Conservation (phyloP, 2,888 invertebrate species). For the Keiferia lycopersicella region DNA sequence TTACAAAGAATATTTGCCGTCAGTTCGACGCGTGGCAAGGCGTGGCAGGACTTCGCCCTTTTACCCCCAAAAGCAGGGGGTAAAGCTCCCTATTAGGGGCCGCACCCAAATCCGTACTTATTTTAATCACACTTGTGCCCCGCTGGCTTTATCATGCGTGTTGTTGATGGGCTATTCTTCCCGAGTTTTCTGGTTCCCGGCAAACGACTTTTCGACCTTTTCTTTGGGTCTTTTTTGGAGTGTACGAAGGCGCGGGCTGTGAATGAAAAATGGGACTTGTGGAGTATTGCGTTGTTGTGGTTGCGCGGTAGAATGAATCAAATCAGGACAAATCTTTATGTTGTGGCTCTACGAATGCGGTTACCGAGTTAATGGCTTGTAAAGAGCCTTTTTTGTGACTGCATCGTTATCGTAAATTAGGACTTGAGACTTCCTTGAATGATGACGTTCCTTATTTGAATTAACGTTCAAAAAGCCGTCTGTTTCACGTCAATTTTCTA, state of each 20-base stretch:
- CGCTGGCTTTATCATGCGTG: constrained; percentile 70
- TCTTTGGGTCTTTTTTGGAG: constrained; percentile 40
- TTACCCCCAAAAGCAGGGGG: constrained; percentile 20
- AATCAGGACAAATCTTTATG: constrained; percentile 24
- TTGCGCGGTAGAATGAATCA: constrained; percentile 23
- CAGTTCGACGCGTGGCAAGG: constrained; percentile 43
- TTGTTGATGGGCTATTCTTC: constrained; percentile 51
- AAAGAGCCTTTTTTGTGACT: neutral
- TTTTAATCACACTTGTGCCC: constrained; percentile 73
- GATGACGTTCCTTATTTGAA: neutral
- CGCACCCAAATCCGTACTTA: constrained; percentile 74
- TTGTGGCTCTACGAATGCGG: neutral
- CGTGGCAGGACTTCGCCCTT: constrained; percentile 50
- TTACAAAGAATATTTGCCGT: constrained; percentile 21
- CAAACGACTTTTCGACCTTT: constrained; percentile 41
- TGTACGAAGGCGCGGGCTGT: constrained; percentile 35
- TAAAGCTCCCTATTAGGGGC: constrained; percentile 44
- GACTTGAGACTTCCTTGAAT: constrained; percentile 1
- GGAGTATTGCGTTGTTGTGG: constrained; percentile 26
- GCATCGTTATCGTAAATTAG: neutral
- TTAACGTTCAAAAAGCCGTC: neutral
- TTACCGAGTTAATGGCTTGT: constrained; percentile 3
- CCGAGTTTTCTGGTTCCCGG: constrained; percentile 28
- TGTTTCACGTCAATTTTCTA: constrained; percentile 5
- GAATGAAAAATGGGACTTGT: constrained; percentile 46